These are phyloP conservation scores for Corydoras maculifer DNA, from an alignment of 2,113 vertebrate species.

Conservation along the genomic window DNA sequence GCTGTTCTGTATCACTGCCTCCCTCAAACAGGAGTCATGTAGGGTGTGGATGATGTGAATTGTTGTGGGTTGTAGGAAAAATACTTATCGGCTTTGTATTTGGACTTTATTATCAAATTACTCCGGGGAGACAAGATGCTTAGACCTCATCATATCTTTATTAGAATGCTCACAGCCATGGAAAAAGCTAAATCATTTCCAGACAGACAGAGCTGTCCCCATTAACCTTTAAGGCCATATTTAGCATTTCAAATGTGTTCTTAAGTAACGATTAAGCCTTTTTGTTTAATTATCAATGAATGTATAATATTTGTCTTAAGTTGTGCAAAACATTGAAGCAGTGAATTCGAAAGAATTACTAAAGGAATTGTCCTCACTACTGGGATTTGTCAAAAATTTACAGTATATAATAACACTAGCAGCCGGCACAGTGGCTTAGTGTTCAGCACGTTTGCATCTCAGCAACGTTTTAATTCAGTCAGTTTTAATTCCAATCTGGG, in stretches of 20 bases:
- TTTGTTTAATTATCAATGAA: too few relatives aligned
- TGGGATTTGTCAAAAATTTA: too few relatives aligned
- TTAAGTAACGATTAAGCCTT: too few relatives aligned
- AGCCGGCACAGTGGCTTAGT: too few relatives aligned
- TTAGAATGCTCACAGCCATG: slow-evolving; percentile 10
- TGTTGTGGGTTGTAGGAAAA: slow-evolving; percentile 23
- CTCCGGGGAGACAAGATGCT: slow-evolving; percentile 31
- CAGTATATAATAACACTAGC: too few relatives aligned
- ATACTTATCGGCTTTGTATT: slow-evolving; percentile 46
- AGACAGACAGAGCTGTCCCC: not conserved
- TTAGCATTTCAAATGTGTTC: not conserved
- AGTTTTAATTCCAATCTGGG: too few relatives aligned
- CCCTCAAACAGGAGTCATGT: slow-evolving; percentile 24
- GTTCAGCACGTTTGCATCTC: too few relatives aligned
- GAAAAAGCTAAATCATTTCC: slow-evolving; percentile 4
- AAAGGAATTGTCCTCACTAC: too few relatives aligned
- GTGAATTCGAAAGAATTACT: too few relatives aligned
- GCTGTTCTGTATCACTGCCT: slow-evolving; percentile 17
- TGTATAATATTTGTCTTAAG: too few relatives aligned
- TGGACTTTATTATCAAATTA: slow-evolving; percentile 55
- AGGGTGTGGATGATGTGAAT: slow-evolving; percentile 5
- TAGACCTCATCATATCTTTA: slow-evolving; percentile 38
- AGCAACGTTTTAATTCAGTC: too few relatives aligned
- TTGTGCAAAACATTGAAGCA: too few relatives aligned
- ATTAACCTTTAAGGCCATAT: not conserved